Evolutionary conservation across 2,888 invertebrate species (phyloP), one percentile per base, ranked within the genome.

Genomic region (Meteorus cinctellus): DNA sequence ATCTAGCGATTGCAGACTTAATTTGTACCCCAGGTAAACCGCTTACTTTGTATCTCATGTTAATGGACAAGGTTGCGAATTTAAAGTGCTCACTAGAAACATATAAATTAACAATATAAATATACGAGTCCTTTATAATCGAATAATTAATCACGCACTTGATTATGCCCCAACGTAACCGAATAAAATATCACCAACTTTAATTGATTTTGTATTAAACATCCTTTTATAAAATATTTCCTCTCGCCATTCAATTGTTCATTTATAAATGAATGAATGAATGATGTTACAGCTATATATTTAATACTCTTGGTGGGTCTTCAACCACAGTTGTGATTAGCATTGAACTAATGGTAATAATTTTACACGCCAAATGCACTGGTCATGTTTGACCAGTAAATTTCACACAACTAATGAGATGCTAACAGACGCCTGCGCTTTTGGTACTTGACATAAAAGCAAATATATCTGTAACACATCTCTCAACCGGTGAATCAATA

Each of bases 351-450:
- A 34, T 65, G 41, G 48, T 29, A 62, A 72, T 72, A 51, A 70
- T 59, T 29, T 59, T 51, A 29, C 59, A 55, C 55, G 59, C 34
- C 72, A 63, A 45, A 45, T 72, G 72, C 62, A 62, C 48, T 48
- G 19, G 60, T 60, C 41, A 19, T 62, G 62, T 45, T 62, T 60
- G 24, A 27, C 34, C 60, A 55, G 62, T 71, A 71, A 72, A 72
- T 72, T 48, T 55, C 55, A 55, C 62, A 41, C 31, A 48, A 34
- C 51, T 72, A 72, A 72, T 72, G 62, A 72, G 72, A 72, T 72
- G 51, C 72, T 63, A 72, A 72, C 48, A 72, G 72, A 29, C 72
- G 63, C 24, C 72, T 72, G 72, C 48, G 72, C 12, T 24, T 48
- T 60, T 71, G 60, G 60, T 29, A 41, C 59, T 36, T 71, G 71